Evolutionary conservation across 2,888 invertebrate species (phyloP).

Genomic region (Eupithecia abbreviata): DNA sequence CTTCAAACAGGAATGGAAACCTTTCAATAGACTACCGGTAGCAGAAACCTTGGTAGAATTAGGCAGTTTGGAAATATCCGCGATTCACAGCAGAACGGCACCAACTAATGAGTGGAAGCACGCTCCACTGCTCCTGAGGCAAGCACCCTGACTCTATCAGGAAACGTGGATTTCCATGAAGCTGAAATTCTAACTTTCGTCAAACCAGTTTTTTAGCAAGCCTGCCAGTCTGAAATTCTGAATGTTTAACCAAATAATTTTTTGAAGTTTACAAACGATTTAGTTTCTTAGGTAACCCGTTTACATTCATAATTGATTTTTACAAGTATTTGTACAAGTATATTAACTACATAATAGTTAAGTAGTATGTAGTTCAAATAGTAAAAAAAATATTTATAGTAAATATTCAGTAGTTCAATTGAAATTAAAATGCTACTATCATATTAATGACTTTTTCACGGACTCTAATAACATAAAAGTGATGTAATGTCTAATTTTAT

Average conservation of each 20-base stretch:
- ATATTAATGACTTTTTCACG: too few relatives aligned
- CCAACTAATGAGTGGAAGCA: slow-evolving; percentile 69
- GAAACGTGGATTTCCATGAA: slow-evolving; percentile 49
- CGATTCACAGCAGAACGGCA: slow-evolving; percentile 51
- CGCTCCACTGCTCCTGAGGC: slow-evolving; percentile 66
- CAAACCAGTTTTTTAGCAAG: slow-evolving; percentile 2
- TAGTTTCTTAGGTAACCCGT: neutral
- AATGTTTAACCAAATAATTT: neutral
- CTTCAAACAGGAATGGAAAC: slow-evolving; percentile 30
- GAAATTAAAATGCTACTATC: too few relatives aligned
- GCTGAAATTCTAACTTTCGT: neutral
- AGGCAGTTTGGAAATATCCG: slow-evolving; percentile 56
- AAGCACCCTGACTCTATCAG: slow-evolving; percentile 60
- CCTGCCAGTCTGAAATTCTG: neutral
- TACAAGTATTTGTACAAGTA: neutral
- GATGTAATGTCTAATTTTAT: too few relatives aligned
- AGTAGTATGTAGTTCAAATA: too few relatives aligned
- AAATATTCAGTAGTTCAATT: too few relatives aligned
- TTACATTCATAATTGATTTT: neutral
- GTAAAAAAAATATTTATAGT: too few relatives aligned
- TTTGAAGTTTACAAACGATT: neutral
- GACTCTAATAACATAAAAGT: too few relatives aligned
- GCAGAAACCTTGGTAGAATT: slow-evolving; percentile 57
- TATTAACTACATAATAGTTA: neutral
- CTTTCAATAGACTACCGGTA: slow-evolving; percentile 24